A percentile compares a stretch with the other conserved stretches of the same genome.
Conservation (phyloP, 53 echinoderm and acorn worm species). For the Henricia sp. region DNA sequence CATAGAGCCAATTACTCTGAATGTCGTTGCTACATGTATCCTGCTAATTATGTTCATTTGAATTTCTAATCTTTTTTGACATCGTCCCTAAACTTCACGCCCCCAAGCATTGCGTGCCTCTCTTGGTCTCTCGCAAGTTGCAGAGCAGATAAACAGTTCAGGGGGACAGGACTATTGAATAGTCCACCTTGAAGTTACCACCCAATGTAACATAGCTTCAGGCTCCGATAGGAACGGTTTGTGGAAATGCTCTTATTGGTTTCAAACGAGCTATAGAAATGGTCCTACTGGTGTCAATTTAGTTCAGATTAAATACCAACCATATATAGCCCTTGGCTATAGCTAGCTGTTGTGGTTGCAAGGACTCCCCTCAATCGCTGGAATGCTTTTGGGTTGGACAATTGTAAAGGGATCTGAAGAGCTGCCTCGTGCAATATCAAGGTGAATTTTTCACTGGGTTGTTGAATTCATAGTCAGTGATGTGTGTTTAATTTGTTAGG, state of each 20-base stretch:
- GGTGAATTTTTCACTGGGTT: slow-evolving; percentile 47
- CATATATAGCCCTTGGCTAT: slow-evolving; percentile 37
- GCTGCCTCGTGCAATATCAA: slow-evolving; percentile 31
- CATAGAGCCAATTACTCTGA: too few relatives aligned
- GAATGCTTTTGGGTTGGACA: neutral
- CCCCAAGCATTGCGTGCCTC: too few relatives aligned
- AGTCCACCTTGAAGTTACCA: slow-evolving; percentile 29
- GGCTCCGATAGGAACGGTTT: slow-evolving; percentile 34
- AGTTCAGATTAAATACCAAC: slow-evolving; percentile 38
- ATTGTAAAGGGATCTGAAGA: slow-evolving; percentile 41
- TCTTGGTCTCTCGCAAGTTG: too few relatives aligned
- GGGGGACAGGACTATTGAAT: slow-evolving; percentile 12
- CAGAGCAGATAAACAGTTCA: too few relatives aligned
- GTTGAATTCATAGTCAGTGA: slow-evolving; percentile 39
- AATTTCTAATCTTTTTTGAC: too few relatives aligned
- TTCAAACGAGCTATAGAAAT: slow-evolving; percentile 12
- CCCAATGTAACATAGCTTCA: slow-evolving; percentile 37
- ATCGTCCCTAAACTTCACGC: too few relatives aligned
- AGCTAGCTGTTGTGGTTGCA: slow-evolving; percentile 23
- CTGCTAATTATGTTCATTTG: too few relatives aligned
- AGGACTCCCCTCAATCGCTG: slow-evolving; percentile 47
- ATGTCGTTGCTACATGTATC: too few relatives aligned
- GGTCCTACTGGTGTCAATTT: slow-evolving; percentile 6
- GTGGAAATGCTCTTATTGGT: slow-evolving; percentile 3
- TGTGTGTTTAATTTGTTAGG: slow-evolving; percentile 49